Conservation (phyloP, 2,888 invertebrate species). For the Molorchus minor region DNA sequence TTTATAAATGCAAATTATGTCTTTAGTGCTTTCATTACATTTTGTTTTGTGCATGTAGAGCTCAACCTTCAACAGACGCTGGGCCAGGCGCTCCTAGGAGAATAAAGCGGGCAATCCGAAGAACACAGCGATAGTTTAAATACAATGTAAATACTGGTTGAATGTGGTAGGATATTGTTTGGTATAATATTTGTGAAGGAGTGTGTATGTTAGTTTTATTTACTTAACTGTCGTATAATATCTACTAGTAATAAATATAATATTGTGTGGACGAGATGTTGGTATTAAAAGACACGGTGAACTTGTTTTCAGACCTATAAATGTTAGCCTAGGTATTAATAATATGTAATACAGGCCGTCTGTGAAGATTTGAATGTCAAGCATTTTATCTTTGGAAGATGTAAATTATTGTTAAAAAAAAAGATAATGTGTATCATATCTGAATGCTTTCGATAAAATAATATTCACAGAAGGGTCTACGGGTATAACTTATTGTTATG, state of each 20-base stretch:
- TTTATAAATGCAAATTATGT: too few species aligned
- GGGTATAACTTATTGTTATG: slow-evolving; percentile 8
- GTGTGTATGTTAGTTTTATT: slow-evolving; percentile 31
- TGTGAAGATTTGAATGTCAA: slow-evolving; percentile 46
- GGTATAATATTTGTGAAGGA: slow-evolving; percentile 27
- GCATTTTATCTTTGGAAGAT: slow-evolving; percentile 33
- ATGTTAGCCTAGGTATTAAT: slow-evolving; percentile 47
- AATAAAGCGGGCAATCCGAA: slow-evolving; percentile 64
- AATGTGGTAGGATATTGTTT: slow-evolving; percentile 27
- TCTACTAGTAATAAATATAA: slow-evolving; percentile 25
- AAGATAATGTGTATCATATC: slow-evolving; percentile 17
- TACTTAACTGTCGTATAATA: slow-evolving; percentile 28
- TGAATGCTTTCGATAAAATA: slow-evolving; percentile 11
- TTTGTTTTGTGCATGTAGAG: slow-evolving; percentile 46
- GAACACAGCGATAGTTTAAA: slow-evolving; percentile 58
- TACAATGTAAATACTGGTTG: slow-evolving; percentile 35
- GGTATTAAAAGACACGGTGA: slow-evolving; percentile 33
- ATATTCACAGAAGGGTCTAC: slow-evolving; percentile 32
- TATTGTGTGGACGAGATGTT: slow-evolving; percentile 26
- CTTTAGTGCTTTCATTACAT: too few species aligned
- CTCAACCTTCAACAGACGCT: slow-evolving; percentile 46
- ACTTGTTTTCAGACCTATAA: slow-evolving; percentile 50
- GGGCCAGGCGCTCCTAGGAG: slow-evolving; percentile 54
- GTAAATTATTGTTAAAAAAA: slow-evolving; percentile 49
- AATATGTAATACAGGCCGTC: slow-evolving; percentile 43